Conservation (phyloP, 1,140 invertebrate genomes). For the Drosophila pandora region DNA sequence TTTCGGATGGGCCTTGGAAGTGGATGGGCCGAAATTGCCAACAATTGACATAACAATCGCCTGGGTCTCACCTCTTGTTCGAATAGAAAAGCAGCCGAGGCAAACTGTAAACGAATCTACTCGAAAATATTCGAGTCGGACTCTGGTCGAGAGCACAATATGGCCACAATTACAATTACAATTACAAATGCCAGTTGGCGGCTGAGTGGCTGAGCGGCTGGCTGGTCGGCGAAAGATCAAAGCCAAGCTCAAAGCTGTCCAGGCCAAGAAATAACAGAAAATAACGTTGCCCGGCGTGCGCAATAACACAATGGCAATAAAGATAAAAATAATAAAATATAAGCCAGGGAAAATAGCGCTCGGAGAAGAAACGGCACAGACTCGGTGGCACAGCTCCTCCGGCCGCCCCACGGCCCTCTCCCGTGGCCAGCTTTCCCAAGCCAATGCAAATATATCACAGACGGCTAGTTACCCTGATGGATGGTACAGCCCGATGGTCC, state of each 20-base stretch:
- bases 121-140: slow-evolving; percentile 26
- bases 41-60: slow-evolving; percentile 70
- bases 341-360: slow-evolving; percentile 55
- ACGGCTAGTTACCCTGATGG: slow-evolving; percentile 76
- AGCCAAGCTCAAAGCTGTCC: slow-evolving; percentile 52
- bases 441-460: slow-evolving; percentile 74
- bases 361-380: slow-evolving; percentile 53
- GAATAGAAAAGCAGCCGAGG: slow-evolving; percentile 42
- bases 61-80: slow-evolving; percentile 26
- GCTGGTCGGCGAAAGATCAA: slow-evolving; percentile 70
- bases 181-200: slow-evolving; percentile 68
- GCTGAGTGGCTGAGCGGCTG: slow-evolving; percentile 32
- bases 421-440: slow-evolving; percentile 69
- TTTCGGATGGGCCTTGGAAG: slow-evolving; percentile 12
- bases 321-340: slow-evolving; percentile 74
- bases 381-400: slow-evolving; percentile 17
- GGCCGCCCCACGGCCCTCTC: background rate
- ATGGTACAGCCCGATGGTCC: slow-evolving; percentile 68
- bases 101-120: slow-evolving; percentile 46
- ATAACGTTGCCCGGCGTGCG: slow-evolving; percentile 55
- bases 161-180: slow-evolving; percentile 66
- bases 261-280: slow-evolving; percentile 62
- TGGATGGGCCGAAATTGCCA: slow-evolving; percentile 45
- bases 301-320: slow-evolving; percentile 59
- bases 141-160: slow-evolving; percentile 16